Conservation (phyloP, 2,797 vertebrate species). For the Capromys pilorides region DNA sequence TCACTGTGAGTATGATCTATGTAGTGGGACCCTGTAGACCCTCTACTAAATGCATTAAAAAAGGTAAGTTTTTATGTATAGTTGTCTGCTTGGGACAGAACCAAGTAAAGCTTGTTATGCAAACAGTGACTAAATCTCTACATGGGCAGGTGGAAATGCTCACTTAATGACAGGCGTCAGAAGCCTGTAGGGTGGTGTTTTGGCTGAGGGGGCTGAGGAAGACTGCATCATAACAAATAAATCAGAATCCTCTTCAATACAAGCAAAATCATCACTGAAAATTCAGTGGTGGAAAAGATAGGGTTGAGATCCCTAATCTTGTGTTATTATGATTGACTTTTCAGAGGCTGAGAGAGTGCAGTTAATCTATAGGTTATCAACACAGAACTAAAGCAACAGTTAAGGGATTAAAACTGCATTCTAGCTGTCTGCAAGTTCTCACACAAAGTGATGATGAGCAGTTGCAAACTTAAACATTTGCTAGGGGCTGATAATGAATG, state of each 20-base stretch:
- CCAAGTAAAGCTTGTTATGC: not conserved
- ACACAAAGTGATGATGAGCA: not conserved
- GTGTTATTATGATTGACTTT: not conserved
- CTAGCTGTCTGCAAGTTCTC: not conserved
- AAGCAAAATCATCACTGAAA: not conserved
- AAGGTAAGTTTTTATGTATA: not conserved
- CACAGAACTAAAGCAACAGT: not conserved
- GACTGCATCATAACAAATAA: not conserved
- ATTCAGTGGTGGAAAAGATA: not conserved
- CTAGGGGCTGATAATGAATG: not conserved
- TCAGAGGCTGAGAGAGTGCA: not conserved
- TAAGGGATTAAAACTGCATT: not conserved
- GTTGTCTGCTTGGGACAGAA: not conserved
- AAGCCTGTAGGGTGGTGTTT: not conserved
- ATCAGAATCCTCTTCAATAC: not conserved
- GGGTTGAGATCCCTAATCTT: not conserved
- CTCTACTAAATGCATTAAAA: too few relatives aligned
- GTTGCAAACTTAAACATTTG: not conserved
- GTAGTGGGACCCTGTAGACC: too few relatives aligned
- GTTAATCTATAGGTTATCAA: not conserved
- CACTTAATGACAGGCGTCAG: not conserved
- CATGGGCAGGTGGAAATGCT: not conserved
- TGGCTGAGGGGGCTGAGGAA: not conserved
- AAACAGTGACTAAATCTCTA: not conserved
- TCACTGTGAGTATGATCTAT: too few relatives aligned